These are phyloP conservation scores for Terrapene triunguis DNA, from an alignment of 2,113 vertebrate species.

Conservation along the genomic window DNA sequence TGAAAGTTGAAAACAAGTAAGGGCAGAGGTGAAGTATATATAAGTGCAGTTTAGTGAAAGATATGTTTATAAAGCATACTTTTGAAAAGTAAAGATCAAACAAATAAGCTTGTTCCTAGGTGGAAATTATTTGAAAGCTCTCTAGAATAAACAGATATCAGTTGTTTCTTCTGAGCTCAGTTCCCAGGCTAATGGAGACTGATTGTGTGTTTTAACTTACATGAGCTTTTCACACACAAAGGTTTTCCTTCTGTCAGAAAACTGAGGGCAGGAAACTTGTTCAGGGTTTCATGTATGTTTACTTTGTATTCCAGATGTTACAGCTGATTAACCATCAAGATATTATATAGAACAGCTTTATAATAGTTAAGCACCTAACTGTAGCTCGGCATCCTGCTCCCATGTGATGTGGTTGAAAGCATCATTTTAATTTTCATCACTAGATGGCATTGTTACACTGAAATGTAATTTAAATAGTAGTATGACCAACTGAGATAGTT, in stretches of 20 bases:
- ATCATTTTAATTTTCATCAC: slow-evolving; percentile 62
- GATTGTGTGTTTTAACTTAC: slow-evolving; percentile 2
- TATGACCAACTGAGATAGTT: slow-evolving; percentile 76
- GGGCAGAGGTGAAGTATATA: not conserved
- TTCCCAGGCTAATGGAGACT: slow-evolving; percentile 4
- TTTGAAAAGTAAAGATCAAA: slow-evolving; percentile 38
- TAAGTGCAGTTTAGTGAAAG: not conserved
- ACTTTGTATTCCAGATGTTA: not conserved
- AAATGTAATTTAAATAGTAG: slow-evolving; percentile 63
- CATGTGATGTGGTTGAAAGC: not conserved
- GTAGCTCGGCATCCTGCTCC: not conserved
- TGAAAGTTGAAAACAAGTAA: not conserved
- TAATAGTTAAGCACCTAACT: not conserved
- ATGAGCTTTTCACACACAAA: not conserved
- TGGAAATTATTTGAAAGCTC: slow-evolving; percentile 42
- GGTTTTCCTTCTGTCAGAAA: not conserved
- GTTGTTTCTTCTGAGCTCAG: slow-evolving; percentile 6
- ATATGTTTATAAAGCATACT: not conserved
- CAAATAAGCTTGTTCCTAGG: not conserved
- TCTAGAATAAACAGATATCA: slow-evolving; percentile 38
- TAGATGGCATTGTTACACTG: slow-evolving; percentile 86
- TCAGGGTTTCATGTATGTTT: not conserved
- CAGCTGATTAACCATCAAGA: slow-evolving; percentile 8
- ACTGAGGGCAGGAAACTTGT: not conserved
- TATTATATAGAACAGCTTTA: slow-evolving; percentile 14